Percentiles rank a stretch among this genome's conserved stretches.
phyloP scores from a whole-genome alignment of 2,797 vertebrate species.

The Thaleichthys pacificus region DNA sequence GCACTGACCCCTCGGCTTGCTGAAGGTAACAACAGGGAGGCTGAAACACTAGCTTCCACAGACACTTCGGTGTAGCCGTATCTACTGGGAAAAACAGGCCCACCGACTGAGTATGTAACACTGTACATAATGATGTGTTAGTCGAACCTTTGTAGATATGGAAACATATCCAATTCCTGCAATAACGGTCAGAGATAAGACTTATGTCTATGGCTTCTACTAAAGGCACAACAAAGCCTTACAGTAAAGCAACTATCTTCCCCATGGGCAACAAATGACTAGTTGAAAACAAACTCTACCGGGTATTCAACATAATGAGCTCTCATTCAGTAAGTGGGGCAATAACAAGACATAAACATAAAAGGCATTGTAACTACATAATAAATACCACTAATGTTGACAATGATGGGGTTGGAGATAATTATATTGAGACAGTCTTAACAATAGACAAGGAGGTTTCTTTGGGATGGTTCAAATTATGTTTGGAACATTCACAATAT shows the following conservation, averaged over 20 bases:
- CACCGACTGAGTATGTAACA: no score
- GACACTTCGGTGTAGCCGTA: background rate
- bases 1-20: constrained; percentile 9
- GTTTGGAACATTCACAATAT: background rate
- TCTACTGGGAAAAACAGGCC: no score
- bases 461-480: background rate
- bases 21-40: no score
- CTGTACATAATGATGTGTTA: no score
- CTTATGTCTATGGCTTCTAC: background rate
- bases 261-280: background rate
- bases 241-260: background rate
- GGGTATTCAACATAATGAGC: background rate
- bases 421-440: background rate
- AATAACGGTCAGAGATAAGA: background rate
- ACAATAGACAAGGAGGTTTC: background rate
- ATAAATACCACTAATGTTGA: background rate
- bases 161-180: background rate
- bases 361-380: background rate
- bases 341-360: background rate
- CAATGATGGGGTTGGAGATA: background rate
- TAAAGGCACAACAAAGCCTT: background rate
- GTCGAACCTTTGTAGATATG: no score
- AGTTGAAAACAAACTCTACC: background rate
- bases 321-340: background rate
- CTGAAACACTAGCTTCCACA: background rate